These are phyloP conservation scores for Oscarella lobularis DNA, from an alignment of 37 sponge, comb jelly and placozoan genomes.

Conservation along the genomic window DNA sequence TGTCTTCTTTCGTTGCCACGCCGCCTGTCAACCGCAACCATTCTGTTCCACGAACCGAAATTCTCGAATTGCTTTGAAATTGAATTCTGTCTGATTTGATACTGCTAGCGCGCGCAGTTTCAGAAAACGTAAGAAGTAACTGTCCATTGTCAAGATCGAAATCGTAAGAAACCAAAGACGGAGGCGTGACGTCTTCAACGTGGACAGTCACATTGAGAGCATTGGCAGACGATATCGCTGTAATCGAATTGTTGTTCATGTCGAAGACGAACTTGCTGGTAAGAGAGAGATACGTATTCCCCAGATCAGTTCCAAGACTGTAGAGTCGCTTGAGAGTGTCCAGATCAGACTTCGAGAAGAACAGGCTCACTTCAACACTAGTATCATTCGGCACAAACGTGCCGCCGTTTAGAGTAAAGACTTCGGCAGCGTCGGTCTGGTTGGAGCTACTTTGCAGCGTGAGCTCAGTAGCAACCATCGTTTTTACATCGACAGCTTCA, in stretches of 20 bases:
- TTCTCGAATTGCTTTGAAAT: not conserved
- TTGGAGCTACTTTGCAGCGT: conserved; percentile 35
- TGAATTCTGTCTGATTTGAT: not conserved
- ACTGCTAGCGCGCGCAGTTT: conserved; percentile 49
- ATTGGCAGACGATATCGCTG: conserved; percentile 14
- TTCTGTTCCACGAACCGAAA: not conserved
- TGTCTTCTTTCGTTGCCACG: conserved; percentile 9
- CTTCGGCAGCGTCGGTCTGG: not conserved
- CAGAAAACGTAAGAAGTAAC: conserved; percentile 51
- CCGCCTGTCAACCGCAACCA: conserved; percentile 37
- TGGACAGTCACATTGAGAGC: conserved; percentile 24
- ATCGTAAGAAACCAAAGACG: conserved; percentile 27
- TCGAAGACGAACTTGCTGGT: conserved; percentile 33
- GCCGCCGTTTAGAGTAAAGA: not conserved
- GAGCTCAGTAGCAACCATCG: conserved; percentile 34
- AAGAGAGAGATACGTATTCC: conserved; percentile 40
- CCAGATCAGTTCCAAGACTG: conserved; percentile 21
- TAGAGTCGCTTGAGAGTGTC: conserved; percentile 53
- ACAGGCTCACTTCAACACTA: conserved; percentile 26
- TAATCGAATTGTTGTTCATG: conserved; percentile 32
- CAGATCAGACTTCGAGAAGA: conserved; percentile 36
- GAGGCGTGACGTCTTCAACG: conserved; percentile 55
- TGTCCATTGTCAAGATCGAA: conserved; percentile 45
- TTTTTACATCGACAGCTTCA: conserved; percentile 54
- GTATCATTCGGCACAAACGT: conserved; percentile 7